Conservation (phyloP, 2,113 vertebrate species). For the Syngnathus floridae region DNA sequence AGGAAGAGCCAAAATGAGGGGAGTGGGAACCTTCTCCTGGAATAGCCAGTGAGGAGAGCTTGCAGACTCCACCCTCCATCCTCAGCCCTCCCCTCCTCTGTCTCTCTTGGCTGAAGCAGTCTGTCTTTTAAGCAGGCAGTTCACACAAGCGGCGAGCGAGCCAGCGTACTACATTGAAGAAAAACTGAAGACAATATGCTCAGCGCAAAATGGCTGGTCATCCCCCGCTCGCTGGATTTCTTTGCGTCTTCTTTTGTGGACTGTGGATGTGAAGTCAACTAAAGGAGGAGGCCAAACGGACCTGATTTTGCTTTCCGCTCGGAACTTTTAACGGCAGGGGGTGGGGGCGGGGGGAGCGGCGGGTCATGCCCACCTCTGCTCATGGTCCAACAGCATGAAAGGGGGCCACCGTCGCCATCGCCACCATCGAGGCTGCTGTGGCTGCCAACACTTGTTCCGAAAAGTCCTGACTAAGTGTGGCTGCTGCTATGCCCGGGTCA, state of each 20-base stretch:
- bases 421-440: constrained; percentile 77
- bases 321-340: constrained; percentile 35
- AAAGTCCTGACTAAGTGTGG: constrained; percentile 92
- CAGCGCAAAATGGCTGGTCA: constrained; percentile 30
- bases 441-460: constrained; percentile 89
- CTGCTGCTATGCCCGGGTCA: constrained; percentile 85
- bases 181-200: constrained; percentile 35
- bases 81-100: constrained; percentile 54
- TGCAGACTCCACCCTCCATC: constrained; percentile 65
- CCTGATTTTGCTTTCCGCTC: constrained; percentile 36
- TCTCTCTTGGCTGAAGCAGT: constrained; percentile 45
- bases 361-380: constrained; percentile 76
- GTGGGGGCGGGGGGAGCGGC: constrained; percentile 27
- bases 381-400: constrained; percentile 79
- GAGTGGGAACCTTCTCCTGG: constrained; percentile 71
- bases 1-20: constrained; percentile 54
- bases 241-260: constrained; percentile 39
- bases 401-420: constrained; percentile 70
- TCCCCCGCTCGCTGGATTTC: constrained; percentile 40
- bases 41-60: constrained; percentile 70
- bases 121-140: constrained; percentile 74
- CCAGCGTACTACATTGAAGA: constrained; percentile 55
- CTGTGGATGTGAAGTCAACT: constrained; percentile 41
- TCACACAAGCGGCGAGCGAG: constrained; percentile 43
- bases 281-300: constrained; percentile 29